Evolutionary conservation across 2,113 vertebrate species (phyloP).

Genomic region (Amphiprion ocellaris): DNA sequence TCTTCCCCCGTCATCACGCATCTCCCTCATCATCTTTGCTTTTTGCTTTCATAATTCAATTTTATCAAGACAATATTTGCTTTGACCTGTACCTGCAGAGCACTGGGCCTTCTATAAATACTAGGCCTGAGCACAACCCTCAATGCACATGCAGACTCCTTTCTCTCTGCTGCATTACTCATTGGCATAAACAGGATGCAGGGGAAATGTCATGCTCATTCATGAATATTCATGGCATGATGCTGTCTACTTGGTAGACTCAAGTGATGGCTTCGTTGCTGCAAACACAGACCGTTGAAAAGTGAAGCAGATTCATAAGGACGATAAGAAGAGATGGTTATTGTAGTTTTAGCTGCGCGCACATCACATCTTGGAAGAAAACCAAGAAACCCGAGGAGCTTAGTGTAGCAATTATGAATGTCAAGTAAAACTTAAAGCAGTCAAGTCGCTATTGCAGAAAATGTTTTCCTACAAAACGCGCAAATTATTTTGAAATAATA

Average conservation of each 20-base stretch:
- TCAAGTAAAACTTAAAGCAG: not conserved
- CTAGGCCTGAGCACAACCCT: slow-evolving; percentile 58
- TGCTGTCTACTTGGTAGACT: slow-evolving; percentile 76
- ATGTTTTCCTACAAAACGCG: slow-evolving; percentile 11
- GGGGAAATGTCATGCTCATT: slow-evolving; percentile 79
- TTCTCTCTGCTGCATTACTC: slow-evolving; percentile 74
- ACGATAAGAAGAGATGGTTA: slow-evolving; percentile 49
- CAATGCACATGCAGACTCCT: slow-evolving; percentile 53
- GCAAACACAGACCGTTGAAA: slow-evolving; percentile 61
- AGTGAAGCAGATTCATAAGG: slow-evolving; percentile 60
- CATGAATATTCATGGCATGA: slow-evolving; percentile 83
- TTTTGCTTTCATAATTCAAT: slow-evolving; percentile 68
- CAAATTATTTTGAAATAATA: not conserved
- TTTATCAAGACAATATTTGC: slow-evolving; percentile 76
- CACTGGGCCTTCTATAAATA: slow-evolving; percentile 72
- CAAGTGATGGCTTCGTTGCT: slow-evolving; percentile 65
- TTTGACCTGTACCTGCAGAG: slow-evolving; percentile 71
- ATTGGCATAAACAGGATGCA: slow-evolving; percentile 80
- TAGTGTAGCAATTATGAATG: slow-evolving; percentile 5
- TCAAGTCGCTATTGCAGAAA: not conserved
- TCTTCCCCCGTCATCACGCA: slow-evolving; percentile 23
- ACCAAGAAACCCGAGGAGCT: slow-evolving; percentile 18
- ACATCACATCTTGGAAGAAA: slow-evolving; percentile 23
- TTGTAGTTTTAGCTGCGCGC: slow-evolving; percentile 53
- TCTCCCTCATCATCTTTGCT: slow-evolving; percentile 58